Percentiles rank a stretch among this genome's conserved stretches.
Evolutionary conservation across 2,888 invertebrate genomes (phyloP).

Genomic region (Apodemia duryi): DNA sequence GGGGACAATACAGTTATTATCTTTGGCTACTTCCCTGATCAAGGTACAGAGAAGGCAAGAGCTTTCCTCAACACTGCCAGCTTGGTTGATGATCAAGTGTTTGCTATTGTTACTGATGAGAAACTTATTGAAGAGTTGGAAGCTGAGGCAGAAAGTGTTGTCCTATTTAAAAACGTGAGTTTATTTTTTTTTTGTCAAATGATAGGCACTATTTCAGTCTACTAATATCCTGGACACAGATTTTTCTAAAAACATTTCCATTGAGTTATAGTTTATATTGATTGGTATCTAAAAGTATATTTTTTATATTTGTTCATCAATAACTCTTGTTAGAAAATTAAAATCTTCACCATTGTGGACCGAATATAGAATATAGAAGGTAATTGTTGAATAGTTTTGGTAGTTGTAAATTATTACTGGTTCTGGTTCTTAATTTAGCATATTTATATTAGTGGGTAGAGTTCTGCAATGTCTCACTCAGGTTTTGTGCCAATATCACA

Average conservation of each 20-base stretch:
- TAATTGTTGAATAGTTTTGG: too few species aligned
- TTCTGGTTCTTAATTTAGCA: too few species aligned
- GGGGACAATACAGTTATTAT: constrained; percentile 90
- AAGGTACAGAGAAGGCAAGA: constrained; percentile 88
- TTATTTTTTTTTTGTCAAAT: not conserved
- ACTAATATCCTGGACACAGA: too few species aligned
- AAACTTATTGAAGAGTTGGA: constrained; percentile 89
- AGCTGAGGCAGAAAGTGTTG: constrained; percentile 87
- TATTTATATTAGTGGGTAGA: too few species aligned
- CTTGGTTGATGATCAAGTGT: constrained; percentile 91
- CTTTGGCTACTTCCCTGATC: constrained; percentile 94
- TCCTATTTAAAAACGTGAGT: constrained; percentile 94
- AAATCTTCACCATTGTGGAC: too few species aligned
- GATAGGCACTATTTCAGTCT: not conserved
- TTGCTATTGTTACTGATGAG: constrained; percentile 90
- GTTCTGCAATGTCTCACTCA: too few species aligned
- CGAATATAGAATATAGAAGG: too few species aligned
- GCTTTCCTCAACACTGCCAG: constrained; percentile 89
- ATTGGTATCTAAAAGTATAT: too few species aligned
- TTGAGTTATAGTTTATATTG: not conserved
- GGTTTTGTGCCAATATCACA: too few species aligned
- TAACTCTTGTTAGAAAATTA: too few species aligned
- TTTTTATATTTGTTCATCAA: not conserved
- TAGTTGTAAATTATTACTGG: too few species aligned
- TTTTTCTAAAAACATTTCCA: too few species aligned